Evolutionary conservation across 2,888 invertebrate genomes (phyloP).

Genomic region (Bembecia ichneumoniformis): DNA sequence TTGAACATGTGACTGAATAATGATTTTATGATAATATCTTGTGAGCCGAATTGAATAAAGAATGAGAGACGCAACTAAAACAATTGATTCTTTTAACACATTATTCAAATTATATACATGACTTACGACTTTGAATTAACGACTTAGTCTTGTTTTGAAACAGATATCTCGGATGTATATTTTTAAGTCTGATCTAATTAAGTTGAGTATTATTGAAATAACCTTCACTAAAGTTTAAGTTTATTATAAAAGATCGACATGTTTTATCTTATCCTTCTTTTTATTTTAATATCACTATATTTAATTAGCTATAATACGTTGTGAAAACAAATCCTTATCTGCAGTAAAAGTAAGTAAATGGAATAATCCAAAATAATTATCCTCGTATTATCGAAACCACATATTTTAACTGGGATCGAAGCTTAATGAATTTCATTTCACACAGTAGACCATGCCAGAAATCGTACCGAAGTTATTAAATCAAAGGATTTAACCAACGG

Average conservation of each 20-base stretch:
- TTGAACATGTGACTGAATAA: slow-evolving; percentile 46
- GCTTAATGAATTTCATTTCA: too few relatives aligned
- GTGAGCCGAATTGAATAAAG: slow-evolving; percentile 47
- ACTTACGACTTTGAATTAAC: not conserved
- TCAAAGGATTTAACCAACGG: too few relatives aligned
- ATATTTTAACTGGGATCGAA: too few relatives aligned
- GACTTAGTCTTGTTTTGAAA: not conserved
- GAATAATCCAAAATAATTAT: too few relatives aligned
- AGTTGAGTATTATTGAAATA: not conserved
- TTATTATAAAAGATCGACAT: not conserved
- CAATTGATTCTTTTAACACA: slow-evolving; percentile 18
- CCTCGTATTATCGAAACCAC: too few relatives aligned
- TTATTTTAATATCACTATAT: not conserved
- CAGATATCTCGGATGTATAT: not conserved
- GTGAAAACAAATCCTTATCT: too few relatives aligned
- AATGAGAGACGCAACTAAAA: slow-evolving; percentile 34
- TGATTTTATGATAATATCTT: slow-evolving; percentile 47
- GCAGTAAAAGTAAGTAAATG: too few relatives aligned
- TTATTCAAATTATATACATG: not conserved
- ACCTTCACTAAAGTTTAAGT: not conserved
- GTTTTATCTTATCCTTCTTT: not conserved
- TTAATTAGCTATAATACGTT: not conserved
- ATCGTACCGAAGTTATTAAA: too few relatives aligned
- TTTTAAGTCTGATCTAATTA: not conserved
- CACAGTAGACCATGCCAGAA: too few relatives aligned